phyloP scores from a whole-genome alignment of 2,888 invertebrate genomes.

The Coleophora flavipennella region DNA sequence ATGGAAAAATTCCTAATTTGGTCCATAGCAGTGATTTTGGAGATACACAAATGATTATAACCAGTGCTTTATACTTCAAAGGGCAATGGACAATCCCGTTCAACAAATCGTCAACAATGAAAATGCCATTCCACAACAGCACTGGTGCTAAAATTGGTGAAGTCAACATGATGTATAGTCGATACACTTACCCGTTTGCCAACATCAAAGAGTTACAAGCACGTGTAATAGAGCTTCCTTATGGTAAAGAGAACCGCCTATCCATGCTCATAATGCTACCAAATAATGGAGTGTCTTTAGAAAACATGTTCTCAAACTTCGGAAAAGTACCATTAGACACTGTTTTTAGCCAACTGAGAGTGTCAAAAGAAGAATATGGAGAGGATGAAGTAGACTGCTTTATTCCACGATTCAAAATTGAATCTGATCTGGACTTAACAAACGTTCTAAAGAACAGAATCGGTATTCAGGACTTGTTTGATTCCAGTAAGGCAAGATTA shows the following conservation, averaged over 20 bases:
- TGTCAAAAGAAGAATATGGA: conserved; percentile 59
- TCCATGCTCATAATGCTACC: conserved; percentile 80
- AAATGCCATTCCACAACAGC: conserved; percentile 72
- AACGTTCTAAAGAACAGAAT: conserved; percentile 49
- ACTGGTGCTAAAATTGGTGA: conserved; percentile 60
- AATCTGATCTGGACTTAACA: conserved; percentile 71
- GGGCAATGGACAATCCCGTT: conserved; percentile 80
- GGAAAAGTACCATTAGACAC: conserved; percentile 48
- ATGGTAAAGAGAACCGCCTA: conserved; percentile 66
- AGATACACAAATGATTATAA: conserved; percentile 72
- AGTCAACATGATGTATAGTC: conserved; percentile 83
- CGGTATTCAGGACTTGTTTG: conserved; percentile 74
- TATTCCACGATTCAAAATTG: conserved; percentile 75
- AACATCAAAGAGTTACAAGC: conserved; percentile 70
- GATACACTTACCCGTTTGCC: conserved; percentile 72
- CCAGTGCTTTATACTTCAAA: conserved; percentile 80
- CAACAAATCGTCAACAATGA: conserved; percentile 64
- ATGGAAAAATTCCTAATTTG: conserved; percentile 38
- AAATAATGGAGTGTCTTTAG: conserved; percentile 62
- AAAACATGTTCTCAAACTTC: conserved; percentile 68
- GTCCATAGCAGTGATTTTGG: conserved; percentile 47
- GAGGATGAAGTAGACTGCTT: conserved; percentile 78
- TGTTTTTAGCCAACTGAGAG: conserved; percentile 63
- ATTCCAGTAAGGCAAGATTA: conserved; percentile 35
- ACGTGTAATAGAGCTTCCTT: conserved; percentile 78